Base-by-base conservation (phyloP, 2,797 vertebrate genomes). In the Notamacropus eugenii region DNA sequence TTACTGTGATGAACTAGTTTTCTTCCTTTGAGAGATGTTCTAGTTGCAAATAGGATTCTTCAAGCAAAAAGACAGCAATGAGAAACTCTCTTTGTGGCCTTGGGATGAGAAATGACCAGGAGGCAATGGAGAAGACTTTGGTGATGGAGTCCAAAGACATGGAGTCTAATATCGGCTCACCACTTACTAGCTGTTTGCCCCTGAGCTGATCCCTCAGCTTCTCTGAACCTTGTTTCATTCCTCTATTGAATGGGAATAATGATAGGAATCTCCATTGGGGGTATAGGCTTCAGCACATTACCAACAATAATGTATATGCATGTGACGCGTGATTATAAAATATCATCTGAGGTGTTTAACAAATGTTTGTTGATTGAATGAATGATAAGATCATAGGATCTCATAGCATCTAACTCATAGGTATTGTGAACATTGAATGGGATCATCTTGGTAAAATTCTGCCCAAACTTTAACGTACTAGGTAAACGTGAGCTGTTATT, bases 1-100 rank as follows among this genome's bases (percentile, higher is more conserved):
- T 98, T 99, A 98, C 96, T 96, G 0, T 96, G 97, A 98, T 98
- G 98, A 98, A 98, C 98, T 98, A 98, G 98, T 98, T 99, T 98
- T 97, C 97, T 98, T 98, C 98, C 98, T 99, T 98, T 97, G 98
- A 98, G 98, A 99, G 97, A 96, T 98, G 98, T 97, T 98, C 98
- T 97, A 98, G 96, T 98, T 99, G 97, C 98, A 98, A 96, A 98
- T 98, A 97, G 93, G 95, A 97, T 97, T 98, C 97, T 92, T 97
- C 93, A 93, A 98, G 96, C 97, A 96, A 96, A 31, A 27, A 56
- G 97, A 94, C 93, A 90, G 98, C 98, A 98, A 97, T 97, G 95
- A 94, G 95, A 98, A 98, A 97, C 58, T n/a, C 27, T 29, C 27
- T 58, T 58, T 97, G 94, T 94, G 96, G 24, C 90, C 82, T 0